Evolutionary conservation across 2,113 vertebrate species (phyloP).

Genomic region (Malurus melanocephalus): DNA sequence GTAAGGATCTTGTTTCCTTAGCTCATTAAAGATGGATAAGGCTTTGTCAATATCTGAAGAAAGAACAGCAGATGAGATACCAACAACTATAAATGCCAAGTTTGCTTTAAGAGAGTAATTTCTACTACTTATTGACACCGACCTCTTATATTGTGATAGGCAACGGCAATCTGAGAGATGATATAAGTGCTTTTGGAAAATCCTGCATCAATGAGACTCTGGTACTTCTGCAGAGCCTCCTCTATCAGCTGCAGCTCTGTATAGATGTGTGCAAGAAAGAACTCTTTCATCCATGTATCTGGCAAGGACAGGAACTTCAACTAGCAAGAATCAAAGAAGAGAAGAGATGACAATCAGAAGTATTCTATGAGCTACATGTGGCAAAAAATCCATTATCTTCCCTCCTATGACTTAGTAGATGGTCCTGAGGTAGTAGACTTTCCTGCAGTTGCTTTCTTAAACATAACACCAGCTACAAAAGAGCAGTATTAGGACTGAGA

Average conservation of each 20-base stretch:
- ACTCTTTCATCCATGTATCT: conserved; percentile 96
- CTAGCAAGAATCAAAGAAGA: conserved; percentile 72
- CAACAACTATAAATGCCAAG: neutral
- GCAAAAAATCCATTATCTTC: conserved; percentile 12
- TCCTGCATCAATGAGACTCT: conserved; percentile 93
- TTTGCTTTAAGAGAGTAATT: neutral
- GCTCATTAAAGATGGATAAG: conserved; percentile 91
- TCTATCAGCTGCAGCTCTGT: conserved; percentile 98
- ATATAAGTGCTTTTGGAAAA: conserved; percentile 98
- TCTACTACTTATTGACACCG: neutral
- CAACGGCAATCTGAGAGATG: conserved; percentile 97
- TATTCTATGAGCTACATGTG: neutral
- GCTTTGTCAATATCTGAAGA: conserved; percentile 95
- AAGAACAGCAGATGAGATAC: conserved; percentile 4
- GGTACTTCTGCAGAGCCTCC: conserved; percentile 96
- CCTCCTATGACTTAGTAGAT: neutral
- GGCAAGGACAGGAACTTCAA: conserved; percentile 95
- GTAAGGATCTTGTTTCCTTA: conserved; percentile 94
- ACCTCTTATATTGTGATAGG: conserved; percentile 98
- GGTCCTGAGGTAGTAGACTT: neutral
- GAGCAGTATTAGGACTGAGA: neutral
- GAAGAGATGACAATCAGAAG: conserved; percentile 54
- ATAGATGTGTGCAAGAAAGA: conserved; percentile 98
- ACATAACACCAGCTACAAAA: neutral
- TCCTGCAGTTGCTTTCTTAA: neutral